Base-by-base conservation (phyloP, 1,140 invertebrate genomes). In the Drosophila kohkoa region DNA sequence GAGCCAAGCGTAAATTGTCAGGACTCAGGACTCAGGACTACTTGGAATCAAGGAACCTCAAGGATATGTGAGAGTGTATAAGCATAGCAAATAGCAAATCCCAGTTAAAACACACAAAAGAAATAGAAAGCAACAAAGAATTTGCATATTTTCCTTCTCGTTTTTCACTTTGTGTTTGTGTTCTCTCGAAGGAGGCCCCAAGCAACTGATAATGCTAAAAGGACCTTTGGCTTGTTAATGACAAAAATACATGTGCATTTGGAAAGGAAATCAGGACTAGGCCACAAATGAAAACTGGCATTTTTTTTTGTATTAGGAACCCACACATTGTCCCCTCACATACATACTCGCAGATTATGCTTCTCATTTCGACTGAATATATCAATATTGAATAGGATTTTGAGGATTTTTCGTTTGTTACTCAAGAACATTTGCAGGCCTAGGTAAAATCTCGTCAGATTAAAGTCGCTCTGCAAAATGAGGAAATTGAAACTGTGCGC, bases 91-190 rank as follows among this genome's bases (percentile, higher is more conserved):
- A 64, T 66, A 76, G 66, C 66, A 82, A 68, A 82, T 79, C 65
- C 79, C 43, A 71, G 71, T 43, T 55, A 48, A 67, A 86, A 59
- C 55, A 83, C 64, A 85, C 82, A 86, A 86, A 77, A 76, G 65
- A 66, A 60, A 54, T 30, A 54, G 38, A 65, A 55, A 52, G 15
- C 43, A 57, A 13, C 49, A 72, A 16, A 73, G 82, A 87, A 88
- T 87, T 87, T 88, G 73, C 77, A 87, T 88, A 75, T 75, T 73
- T 69, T 58, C 48, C 59, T 62, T 69, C 38, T 57, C 43, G 58
- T 59, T 72, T 66, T 72, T 46, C 49, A 59, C 43, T 49, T 51
- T 60, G 13, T 45, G 48, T 38, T 16, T 51, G 15, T 35, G 20
- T 63, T 58, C 58, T 59, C 6, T 48, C 41, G 48, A 20, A 28